These are phyloP conservation scores for Monopis laevigella DNA, from an alignment of 2,888 invertebrate species.

Conservation along the genomic window DNA sequence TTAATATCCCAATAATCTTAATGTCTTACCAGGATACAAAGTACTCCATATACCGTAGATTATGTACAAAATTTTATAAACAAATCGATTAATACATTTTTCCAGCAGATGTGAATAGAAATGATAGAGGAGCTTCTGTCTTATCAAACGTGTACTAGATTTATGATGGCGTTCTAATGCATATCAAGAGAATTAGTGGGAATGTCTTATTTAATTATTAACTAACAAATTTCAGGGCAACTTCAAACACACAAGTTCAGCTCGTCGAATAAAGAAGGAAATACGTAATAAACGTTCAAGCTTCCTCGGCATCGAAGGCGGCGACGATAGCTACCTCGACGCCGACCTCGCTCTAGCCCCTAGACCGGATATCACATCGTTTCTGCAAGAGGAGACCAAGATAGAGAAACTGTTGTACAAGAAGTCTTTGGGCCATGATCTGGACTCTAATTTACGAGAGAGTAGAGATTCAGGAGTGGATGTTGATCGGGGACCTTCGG, in stretches of 20 bases:
- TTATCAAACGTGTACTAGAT: too few relatives aligned
- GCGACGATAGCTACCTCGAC: conserved; percentile 74
- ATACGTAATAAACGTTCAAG: conserved; percentile 84
- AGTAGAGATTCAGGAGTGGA: conserved; percentile 85
- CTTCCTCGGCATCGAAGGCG: conserved; percentile 85
- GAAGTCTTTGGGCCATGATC: conserved; percentile 75
- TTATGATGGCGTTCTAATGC: too few relatives aligned
- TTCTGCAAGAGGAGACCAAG: conserved; percentile 82
- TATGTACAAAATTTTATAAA: too few relatives aligned
- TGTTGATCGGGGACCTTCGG: conserved; percentile 67
- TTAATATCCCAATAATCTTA: too few relatives aligned
- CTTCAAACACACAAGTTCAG: conserved; percentile 80
- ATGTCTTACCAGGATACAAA: too few relatives aligned
- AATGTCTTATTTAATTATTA: background rate
- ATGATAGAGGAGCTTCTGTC: too few relatives aligned
- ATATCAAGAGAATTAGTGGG: background rate
- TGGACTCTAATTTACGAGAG: conserved; percentile 71
- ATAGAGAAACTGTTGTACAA: conserved; percentile 81
- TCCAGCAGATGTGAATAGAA: too few relatives aligned
- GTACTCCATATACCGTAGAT: too few relatives aligned
- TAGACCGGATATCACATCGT: conserved; percentile 82
- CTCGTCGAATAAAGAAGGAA: conserved; percentile 87
- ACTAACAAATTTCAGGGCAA: conserved; percentile 46
- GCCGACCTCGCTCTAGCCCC: conserved; percentile 74
- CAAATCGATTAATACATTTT: too few relatives aligned